A percentile compares a stretch with the other conserved stretches of the same genome.
phyloP scores from a whole-genome alignment of 2,888 invertebrate species.

The Heteromyza rotundicornis region DNA sequence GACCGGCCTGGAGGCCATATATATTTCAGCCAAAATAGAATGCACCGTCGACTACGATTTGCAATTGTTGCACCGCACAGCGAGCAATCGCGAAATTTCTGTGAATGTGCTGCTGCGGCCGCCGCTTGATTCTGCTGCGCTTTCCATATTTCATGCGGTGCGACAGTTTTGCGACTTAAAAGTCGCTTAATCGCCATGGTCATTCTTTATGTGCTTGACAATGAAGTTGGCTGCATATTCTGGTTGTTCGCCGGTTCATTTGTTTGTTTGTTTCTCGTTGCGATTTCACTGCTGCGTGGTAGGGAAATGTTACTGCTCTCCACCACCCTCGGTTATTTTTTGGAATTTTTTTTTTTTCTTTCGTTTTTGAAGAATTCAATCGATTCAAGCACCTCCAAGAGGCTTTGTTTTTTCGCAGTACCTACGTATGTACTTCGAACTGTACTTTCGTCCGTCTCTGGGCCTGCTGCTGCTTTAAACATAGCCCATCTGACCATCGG shows the following conservation, averaged over 20 bases:
- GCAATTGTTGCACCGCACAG: too few species aligned
- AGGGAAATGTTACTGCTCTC: too few species aligned
- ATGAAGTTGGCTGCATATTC: slow-evolving; percentile 18
- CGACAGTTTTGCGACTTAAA: slow-evolving; percentile 19
- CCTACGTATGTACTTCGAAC: too few species aligned
- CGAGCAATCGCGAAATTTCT: too few species aligned
- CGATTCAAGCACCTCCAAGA: too few species aligned
- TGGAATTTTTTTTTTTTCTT: too few species aligned
- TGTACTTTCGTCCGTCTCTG: not conserved
- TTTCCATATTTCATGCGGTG: slow-evolving; percentile 21
- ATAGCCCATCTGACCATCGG: not conserved
- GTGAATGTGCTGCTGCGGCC: not conserved
- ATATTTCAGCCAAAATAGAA: not conserved
- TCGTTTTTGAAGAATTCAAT: too few species aligned
- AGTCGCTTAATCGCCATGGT: slow-evolving; percentile 23
- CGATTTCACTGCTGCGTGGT: not conserved
- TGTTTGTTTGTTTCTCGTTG: too few species aligned
- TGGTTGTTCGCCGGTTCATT: not conserved
- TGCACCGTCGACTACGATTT: too few species aligned
- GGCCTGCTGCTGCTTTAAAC: not conserved
- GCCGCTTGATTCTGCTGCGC: not conserved
- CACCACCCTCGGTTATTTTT: not conserved
- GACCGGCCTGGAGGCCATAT: not conserved
- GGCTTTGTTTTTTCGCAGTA: too few species aligned
- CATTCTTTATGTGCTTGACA: slow-evolving; percentile 25